These are phyloP conservation scores for Orchesellides sinensis DNA, from an alignment of 2,888 invertebrate species.

Conservation along the genomic window DNA sequence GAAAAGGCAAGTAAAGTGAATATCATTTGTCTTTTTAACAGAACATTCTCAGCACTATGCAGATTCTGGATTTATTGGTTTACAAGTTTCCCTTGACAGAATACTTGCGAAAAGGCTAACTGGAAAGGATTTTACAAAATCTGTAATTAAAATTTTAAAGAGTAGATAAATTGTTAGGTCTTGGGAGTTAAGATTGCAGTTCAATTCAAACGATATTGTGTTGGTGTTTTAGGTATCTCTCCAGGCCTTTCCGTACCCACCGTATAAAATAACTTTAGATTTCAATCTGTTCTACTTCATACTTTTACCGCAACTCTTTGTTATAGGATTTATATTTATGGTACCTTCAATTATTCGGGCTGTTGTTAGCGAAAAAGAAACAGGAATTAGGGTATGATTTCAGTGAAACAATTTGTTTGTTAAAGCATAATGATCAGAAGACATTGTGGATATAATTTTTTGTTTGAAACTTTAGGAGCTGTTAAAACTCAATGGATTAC, in stretches of 20 bases:
- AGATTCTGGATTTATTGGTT: slow-evolving; percentile 70
- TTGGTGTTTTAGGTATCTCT: slow-evolving; percentile 76
- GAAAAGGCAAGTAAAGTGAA: no score
- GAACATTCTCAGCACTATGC: slow-evolving; percentile 66
- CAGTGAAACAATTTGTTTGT: not conserved
- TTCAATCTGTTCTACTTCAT: slow-evolving; percentile 75
- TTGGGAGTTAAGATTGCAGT: not conserved
- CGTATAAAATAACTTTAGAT: slow-evolving; percentile 75
- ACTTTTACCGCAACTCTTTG: slow-evolving; percentile 77
- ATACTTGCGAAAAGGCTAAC: slow-evolving; percentile 66
- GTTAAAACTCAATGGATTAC: slow-evolving; percentile 81
- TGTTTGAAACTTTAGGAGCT: slow-evolving; percentile 79
- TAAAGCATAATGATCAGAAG: not conserved
- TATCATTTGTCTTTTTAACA: slow-evolving; percentile 1
- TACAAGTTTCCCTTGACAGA: slow-evolving; percentile 73
- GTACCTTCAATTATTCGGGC: slow-evolving; percentile 80
- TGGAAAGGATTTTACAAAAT: slow-evolving; percentile 16
- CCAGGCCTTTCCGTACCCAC: slow-evolving; percentile 81
- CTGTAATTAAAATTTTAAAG: slow-evolving; percentile 26
- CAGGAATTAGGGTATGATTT: slow-evolving; percentile 80
- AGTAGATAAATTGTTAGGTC: not conserved
- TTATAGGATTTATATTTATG: slow-evolving; percentile 78
- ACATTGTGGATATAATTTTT: not conserved
- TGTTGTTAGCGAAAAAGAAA: slow-evolving; percentile 81
- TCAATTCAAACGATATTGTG: not conserved